Conservation (phyloP, 2,888 invertebrate genomes). For the Ennomos fuscantarius region DNA sequence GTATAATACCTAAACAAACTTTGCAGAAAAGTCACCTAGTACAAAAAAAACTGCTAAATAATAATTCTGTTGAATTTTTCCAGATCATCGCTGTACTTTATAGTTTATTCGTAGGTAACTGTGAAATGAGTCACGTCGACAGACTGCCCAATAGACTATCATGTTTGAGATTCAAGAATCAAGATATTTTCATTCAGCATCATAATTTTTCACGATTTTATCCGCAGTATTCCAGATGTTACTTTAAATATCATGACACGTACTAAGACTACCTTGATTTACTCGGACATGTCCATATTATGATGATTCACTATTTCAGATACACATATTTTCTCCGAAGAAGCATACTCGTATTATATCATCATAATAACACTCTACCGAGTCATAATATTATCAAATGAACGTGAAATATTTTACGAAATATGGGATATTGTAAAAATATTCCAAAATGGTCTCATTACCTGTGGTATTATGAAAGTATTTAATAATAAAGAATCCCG, state of each 20-base stretch:
- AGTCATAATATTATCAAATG: slow-evolving; percentile 47
- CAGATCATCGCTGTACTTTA: not conserved
- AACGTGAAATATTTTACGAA: slow-evolving; percentile 28
- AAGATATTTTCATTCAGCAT: slow-evolving; percentile 5
- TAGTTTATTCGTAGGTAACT: not conserved
- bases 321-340: slow-evolving; percentile 36
- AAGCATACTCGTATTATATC: slow-evolving; percentile 7
- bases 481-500: slow-evolving; percentile 17
- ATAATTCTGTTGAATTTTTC: slow-evolving; percentile 2
- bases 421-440: slow-evolving; percentile 9
- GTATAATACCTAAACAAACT: too few species aligned
- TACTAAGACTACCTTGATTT: not conserved
- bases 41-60: slow-evolving; percentile 14
- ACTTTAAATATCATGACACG: slow-evolving; percentile 6
- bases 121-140: slow-evolving; percentile 12
- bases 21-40: too few species aligned
- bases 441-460: slow-evolving; percentile 10
- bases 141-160: slow-evolving; percentile 8
- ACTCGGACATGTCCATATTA: not conserved
- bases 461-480: slow-evolving; percentile 1
- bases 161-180: slow-evolving; percentile 16
- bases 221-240: slow-evolving; percentile 1
- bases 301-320: slow-evolving; percentile 24
- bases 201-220: too few species aligned
- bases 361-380: slow-evolving; percentile 30